Percentiles rank a stretch among this genome's conserved stretches.
phyloP scores from a whole-genome alignment of 2,797 vertebrate genomes.

The Aselliscus stoliczkanus region DNA sequence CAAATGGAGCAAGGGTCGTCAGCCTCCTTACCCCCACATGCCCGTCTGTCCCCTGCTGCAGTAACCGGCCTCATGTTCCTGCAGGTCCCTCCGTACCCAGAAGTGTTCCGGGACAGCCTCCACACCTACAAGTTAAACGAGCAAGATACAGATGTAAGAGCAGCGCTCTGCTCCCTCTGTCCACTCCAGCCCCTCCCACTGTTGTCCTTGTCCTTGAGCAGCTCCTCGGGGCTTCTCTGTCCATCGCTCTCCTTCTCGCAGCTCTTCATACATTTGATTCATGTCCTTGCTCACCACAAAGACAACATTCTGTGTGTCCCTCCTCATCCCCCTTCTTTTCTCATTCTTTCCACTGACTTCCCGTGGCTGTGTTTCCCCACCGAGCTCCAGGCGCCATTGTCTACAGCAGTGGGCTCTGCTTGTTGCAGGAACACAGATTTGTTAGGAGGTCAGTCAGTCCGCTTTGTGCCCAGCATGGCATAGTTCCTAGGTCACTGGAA shows the following conservation, averaged over 20 bases:
- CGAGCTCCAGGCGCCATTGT: background rate
- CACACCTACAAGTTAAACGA: conserved; percentile 93
- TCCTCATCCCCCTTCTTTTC: background rate
- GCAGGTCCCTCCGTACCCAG: conserved; percentile 92
- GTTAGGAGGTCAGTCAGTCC: background rate
- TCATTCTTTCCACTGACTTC: background rate
- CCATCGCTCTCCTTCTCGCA: background rate
- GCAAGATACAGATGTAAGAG: conserved; percentile 95
- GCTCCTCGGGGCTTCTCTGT: background rate
- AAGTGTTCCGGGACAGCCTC: conserved; percentile 90
- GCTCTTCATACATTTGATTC: background rate
- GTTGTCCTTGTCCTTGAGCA: background rate
- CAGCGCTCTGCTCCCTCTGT: background rate
- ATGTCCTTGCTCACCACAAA: background rate
- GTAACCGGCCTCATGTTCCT: conserved; percentile 71
- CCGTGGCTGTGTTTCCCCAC: background rate
- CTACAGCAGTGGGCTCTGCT: background rate
- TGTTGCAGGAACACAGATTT: background rate
- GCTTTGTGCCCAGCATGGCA: background rate
- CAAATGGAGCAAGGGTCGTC: background rate
- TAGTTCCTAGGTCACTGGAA: background rate
- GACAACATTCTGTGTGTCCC: background rate
- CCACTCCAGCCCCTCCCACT: background rate
- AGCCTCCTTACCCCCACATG: background rate
- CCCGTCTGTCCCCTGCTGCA: background rate